Evolutionary conservation across 2,113 vertebrate genomes (phyloP).

Genomic region (Entelurus aequoreus): DNA sequence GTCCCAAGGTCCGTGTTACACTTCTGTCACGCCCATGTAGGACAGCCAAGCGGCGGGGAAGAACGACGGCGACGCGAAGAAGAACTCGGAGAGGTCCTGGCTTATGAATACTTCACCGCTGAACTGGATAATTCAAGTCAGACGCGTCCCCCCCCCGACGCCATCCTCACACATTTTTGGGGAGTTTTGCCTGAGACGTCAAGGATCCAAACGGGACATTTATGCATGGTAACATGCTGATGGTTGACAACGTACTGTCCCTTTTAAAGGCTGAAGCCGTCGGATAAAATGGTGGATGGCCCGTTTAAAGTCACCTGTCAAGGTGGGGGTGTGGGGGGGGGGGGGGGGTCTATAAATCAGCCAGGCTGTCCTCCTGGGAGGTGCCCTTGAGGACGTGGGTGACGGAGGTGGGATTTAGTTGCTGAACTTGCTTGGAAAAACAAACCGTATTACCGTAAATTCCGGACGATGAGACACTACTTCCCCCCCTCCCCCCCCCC

Average conservation of each 20-base stretch:
- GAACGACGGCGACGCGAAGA: slow-evolving; percentile 40
- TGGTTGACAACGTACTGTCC: slow-evolving; percentile 28
- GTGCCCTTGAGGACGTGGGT: slow-evolving; percentile 1
- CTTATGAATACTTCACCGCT: slow-evolving; percentile 44
- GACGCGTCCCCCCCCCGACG: slow-evolving; percentile 14
- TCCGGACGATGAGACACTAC: too few relatives aligned
- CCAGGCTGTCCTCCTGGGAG: neutral
- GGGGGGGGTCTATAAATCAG: slow-evolving; percentile 35
- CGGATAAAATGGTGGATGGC: slow-evolving; percentile 24
- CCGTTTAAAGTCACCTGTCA: slow-evolving; percentile 31
- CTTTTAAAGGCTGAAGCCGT: slow-evolving; percentile 36
- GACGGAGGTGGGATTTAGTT: neutral
- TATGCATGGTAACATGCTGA: slow-evolving; percentile 1
- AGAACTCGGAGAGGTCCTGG: slow-evolving; percentile 46
- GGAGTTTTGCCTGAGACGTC: neutral
- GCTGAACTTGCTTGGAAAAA: neutral
- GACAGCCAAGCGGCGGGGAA: slow-evolving; percentile 48
- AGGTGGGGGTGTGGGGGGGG: neutral
- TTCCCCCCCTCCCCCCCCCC: too few relatives aligned
- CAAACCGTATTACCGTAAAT: neutral
- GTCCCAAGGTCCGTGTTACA: slow-evolving; percentile 64
- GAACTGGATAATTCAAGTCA: slow-evolving; percentile 32
- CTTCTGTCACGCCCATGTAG: slow-evolving; percentile 67
- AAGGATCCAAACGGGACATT: neutral
- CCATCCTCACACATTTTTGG: slow-evolving; percentile 9